Percentiles rank a stretch among this genome's conserved stretches.
Evolutionary conservation across 1,140 invertebrate genomes (phyloP).

Genomic region (Ceratitis capitata): DNA sequence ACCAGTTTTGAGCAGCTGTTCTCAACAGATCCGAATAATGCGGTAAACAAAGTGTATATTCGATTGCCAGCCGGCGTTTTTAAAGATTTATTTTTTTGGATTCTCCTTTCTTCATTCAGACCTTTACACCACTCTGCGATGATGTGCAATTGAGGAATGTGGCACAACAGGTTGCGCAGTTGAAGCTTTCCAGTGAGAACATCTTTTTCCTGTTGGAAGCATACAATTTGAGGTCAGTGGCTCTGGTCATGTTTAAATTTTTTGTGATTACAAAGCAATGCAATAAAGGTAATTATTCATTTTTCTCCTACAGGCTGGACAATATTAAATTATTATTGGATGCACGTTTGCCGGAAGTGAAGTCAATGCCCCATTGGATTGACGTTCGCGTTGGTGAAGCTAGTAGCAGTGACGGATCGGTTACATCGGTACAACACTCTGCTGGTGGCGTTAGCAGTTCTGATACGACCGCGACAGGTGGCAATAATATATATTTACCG

Average conservation of each 20-base stretch:
- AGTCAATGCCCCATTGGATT: not conserved
- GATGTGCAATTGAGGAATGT: not conserved
- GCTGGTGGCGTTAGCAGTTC: not conserved
- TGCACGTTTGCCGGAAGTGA: not conserved
- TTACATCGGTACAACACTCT: not conserved
- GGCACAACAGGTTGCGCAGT: not conserved
- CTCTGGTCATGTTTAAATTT: not conserved
- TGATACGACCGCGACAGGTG: not conserved
- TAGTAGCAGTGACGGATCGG: not conserved
- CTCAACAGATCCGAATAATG: constrained; percentile 3
- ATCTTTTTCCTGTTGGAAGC: not conserved
- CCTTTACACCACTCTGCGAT: not conserved
- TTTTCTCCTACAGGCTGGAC: not conserved
- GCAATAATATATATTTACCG: too few relatives aligned
- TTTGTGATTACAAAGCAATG: not conserved
- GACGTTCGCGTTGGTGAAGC: not conserved
- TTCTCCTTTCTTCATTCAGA: not conserved
- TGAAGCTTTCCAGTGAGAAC: not conserved
- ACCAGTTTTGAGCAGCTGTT: constrained; percentile 14
- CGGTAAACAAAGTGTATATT: not conserved
- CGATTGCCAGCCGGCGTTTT: not conserved
- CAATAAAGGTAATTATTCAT: not conserved
- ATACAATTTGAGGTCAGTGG: not conserved
- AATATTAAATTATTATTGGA: not conserved
- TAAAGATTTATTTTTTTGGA: not conserved